Evolutionary conservation across 1,140 invertebrate species (phyloP).

Genomic region (Pygmarrhopalites habei): DNA sequence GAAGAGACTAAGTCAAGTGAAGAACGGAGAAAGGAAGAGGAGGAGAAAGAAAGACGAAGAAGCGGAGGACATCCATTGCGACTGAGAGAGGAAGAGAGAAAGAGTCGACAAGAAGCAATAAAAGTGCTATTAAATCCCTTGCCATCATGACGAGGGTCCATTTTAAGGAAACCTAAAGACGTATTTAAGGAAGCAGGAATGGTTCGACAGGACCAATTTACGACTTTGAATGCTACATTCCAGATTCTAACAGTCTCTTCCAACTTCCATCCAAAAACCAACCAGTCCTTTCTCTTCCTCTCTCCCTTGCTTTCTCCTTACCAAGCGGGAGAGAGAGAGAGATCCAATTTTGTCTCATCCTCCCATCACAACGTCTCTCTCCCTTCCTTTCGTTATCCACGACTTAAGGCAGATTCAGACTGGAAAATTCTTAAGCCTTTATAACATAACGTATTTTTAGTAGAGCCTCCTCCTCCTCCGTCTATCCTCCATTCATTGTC

Average conservation of each 20-base stretch:
- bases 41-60: too few relatives aligned
- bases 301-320: not conserved
- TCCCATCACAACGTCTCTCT: not conserved
- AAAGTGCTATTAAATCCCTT: constrained; percentile 1
- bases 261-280: not conserved
- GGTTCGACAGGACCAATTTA: constrained; percentile 1
- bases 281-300: not conserved
- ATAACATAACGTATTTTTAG: too few relatives aligned
- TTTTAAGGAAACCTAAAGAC: not conserved
- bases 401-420: too few relatives aligned
- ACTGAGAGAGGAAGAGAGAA: too few relatives aligned
- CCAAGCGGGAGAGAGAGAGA: not conserved
- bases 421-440: too few relatives aligned
- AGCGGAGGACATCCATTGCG: too few relatives aligned
- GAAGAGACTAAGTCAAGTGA: too few relatives aligned
- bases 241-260: not conserved
- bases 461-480: too few relatives aligned
- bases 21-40: too few relatives aligned
- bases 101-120: constrained; percentile 1
- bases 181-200: not conserved
- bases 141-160: not conserved
- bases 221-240: too few relatives aligned
- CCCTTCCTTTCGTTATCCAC: not conserved
- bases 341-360: not conserved
- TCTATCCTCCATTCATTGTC: too few relatives aligned